phyloP scores from a whole-genome alignment of 1,140 invertebrate genomes.

The Drosophila micromelanica region DNA sequence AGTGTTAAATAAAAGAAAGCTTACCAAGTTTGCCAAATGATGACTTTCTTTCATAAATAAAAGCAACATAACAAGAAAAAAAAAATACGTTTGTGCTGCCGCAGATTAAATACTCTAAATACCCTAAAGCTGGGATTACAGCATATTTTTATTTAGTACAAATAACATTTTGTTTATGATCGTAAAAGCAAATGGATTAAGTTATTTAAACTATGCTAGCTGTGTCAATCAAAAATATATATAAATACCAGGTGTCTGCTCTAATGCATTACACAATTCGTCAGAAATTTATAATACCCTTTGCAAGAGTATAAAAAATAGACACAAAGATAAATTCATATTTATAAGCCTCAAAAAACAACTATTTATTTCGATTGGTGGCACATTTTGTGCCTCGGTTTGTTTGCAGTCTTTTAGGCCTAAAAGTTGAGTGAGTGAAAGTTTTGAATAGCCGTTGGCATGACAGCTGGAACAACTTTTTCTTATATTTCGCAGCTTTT shows the following conservation, averaged over 20 bases:
- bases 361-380: conserved; percentile 1
- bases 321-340: conserved; percentile 20
- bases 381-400: neutral
- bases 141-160: too few relatives aligned
- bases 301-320: neutral
- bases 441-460: conserved; percentile 2
- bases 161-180: too few relatives aligned
- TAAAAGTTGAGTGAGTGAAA: conserved; percentile 16
- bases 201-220: too few relatives aligned
- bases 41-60: conserved; percentile 15
- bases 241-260: too few relatives aligned
- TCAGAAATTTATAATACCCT: too few relatives aligned
- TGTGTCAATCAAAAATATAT: too few relatives aligned
- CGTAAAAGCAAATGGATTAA: too few relatives aligned
- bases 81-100: neutral
- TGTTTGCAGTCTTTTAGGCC: conserved; percentile 17
- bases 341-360: conserved; percentile 11
- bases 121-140: too few relatives aligned
- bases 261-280: too few relatives aligned
- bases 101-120: too few relatives aligned
- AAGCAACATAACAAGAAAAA: conserved; percentile 7
- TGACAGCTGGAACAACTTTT: conserved; percentile 1
- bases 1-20: conserved; percentile 40
- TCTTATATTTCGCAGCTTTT: too few relatives aligned
- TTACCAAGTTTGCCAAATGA: conserved; percentile 16